Evolutionary conservation across 2,888 invertebrate species (phyloP).

Genomic region (Caenorhabditis panamensis): DNA sequence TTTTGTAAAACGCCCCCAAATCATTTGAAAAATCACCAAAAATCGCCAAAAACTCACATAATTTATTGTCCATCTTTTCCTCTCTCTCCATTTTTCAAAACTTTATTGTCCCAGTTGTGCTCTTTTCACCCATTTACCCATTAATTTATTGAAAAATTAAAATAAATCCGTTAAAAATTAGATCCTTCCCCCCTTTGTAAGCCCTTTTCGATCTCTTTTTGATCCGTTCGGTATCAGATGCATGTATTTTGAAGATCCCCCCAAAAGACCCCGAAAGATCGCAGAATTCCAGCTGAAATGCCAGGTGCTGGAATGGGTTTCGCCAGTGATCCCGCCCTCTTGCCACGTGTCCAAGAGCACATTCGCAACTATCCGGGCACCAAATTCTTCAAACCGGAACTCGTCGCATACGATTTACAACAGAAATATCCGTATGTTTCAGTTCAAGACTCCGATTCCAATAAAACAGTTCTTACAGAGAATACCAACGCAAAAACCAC

Average conservation of each 20-base stretch:
- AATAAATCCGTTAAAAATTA: no score
- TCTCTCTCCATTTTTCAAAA: constrained; percentile 7
- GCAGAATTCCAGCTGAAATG: constrained; percentile 17
- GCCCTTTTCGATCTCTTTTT: not conserved
- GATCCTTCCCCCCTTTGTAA: no score
- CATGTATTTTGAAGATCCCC: constrained; percentile 32
- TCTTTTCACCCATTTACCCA: constrained; percentile 1
- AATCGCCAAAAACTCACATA: constrained; percentile 5
- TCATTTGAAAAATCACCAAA: constrained; percentile 16
- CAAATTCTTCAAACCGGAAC: constrained; percentile 62
- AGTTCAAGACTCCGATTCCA: no score
- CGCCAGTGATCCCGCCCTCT: constrained; percentile 57
- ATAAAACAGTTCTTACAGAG: constrained; percentile 54
- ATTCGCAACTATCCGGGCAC: constrained; percentile 58
- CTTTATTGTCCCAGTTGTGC: constrained; percentile 12
- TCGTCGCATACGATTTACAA: constrained; percentile 69
- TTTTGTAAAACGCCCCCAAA: constrained; percentile 19
- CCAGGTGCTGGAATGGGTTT: constrained; percentile 46
- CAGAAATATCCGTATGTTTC: constrained; percentile 68
- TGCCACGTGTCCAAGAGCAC: constrained; percentile 65
- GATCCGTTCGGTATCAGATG: constrained; percentile 39
- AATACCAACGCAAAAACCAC: constrained; percentile 69
- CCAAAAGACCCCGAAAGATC: not conserved
- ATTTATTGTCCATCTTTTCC: not conserved
- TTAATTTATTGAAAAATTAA: constrained; percentile 35